Base-by-base conservation (phyloP, 2,797 vertebrate genomes). In the Tauraco hartlaubi region DNA sequence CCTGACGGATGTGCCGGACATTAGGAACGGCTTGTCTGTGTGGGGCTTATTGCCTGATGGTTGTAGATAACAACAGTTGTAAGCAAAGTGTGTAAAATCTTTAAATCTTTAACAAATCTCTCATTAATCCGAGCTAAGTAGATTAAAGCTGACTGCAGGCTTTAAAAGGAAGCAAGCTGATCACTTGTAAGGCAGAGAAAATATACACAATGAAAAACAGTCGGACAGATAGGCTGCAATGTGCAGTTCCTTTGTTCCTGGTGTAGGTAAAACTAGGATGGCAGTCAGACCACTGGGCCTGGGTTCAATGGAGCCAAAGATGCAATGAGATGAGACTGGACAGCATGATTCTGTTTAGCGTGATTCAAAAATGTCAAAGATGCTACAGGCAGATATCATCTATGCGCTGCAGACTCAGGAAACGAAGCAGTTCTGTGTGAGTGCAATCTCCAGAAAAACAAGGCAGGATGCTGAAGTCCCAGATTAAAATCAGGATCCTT, bases 31-130 rank as follows among this genome's bases (percentile, higher is more conserved):
- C 55, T 90, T 55, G 51, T 39, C 88, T 91, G 77, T 39, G 11
- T 69, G 80, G 43, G 18, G n/a, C 52, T 85, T 73, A 85, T 56
- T 77, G 52, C 67, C 54, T 87, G 66, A 88, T 94, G 79, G 44
- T 64, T 87, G 78, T 28, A 83, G 94, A 85, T 85, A 90, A 83
- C 74, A 92, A 77, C 61, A 94, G 54, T 85, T 90, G 44, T 85
- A 85, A 83, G 85, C 67, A 94, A 96, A 94, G 68, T 46, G 59
- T 85, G 62, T 73, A 61, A 95, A 94, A 96, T 94, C 92, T 94
- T 94, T 88, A 92, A 85, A 88, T 92, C 94, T 95, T 94, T 93
- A 95, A 75, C 52, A 96, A 95, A 95, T 97, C 95, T 96, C 81
- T 94, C 79, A 87, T 95, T 96, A 97, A 94, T 95, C 90, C 90